Evolutionary conservation across 2,113 vertebrate genomes (phyloP), one percentile per base, ranked within the genome.

Genomic region (Taurulus bubalis): DNA sequence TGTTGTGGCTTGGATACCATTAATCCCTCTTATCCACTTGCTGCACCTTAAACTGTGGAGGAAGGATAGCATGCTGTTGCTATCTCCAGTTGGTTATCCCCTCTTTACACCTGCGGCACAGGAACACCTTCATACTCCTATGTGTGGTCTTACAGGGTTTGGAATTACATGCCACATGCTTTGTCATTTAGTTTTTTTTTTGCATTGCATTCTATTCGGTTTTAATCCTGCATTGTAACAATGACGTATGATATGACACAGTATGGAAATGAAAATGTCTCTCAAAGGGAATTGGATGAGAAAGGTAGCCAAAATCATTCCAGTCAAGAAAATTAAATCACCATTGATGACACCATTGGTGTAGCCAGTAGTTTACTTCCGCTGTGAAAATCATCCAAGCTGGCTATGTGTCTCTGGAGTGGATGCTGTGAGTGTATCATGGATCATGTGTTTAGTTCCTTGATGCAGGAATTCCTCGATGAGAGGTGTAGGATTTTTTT

Each of bases 11-110:
- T 66, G 68, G 87, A 88, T 86, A 74, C 77, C 76, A 87, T 90
- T 93, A 88, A 93, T 92, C 86, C 84, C 47, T 69, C 26, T 90
- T 87, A 92, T 93, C 90, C 86, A 91, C 85, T 93, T 85, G 86
- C 75, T 84, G 79, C 86, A 92, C 90, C 89, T 90, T 67, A 79
- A 89, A 85, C 40, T 80, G 83, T 77, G 67, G 85, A 78, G 76
- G 76, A 78, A 83, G 75, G 62, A 85, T 6, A 78, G 75, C 58
- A 14, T 69, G 79, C 76, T 65, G 79, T 65, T 71, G 68, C 49
- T 73, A 42, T 73, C 75, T 40, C n/a, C 73, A 73, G 38, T 51
- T 49, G 45, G 45, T 75, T 59, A 76, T 58, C 65, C 56, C 32
- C 65, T 62, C 59, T 69, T 75, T 65, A 59, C 83, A 79, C 10